These are phyloP conservation scores for Plotosus lineatus DNA, from an alignment of 2,113 vertebrate genomes.

Conservation along the genomic window DNA sequence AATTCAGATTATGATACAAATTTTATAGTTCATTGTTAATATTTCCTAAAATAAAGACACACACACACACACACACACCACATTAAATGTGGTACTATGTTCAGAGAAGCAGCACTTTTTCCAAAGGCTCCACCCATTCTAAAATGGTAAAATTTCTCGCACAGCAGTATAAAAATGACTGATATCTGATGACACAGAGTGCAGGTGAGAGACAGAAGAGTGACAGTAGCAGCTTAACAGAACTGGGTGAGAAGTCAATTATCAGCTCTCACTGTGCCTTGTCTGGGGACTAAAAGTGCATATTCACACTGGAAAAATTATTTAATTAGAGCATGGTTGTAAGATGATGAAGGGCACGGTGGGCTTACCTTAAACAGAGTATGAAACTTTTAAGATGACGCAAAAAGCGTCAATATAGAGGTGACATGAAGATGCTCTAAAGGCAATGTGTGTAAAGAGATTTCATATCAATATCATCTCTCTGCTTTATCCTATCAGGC, in stretches of 20 bases:
- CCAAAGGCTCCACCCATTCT: background rate
- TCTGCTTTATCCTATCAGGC: too few relatives aligned
- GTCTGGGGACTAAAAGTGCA: background rate
- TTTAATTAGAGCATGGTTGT: constrained; percentile 36
- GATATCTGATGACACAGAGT: background rate
- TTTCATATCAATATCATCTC: background rate
- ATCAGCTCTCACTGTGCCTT: constrained; percentile 40
- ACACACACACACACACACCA: background rate
- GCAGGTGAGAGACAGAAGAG: constrained; percentile 20
- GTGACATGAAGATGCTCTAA: background rate
- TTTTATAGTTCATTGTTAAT: background rate
- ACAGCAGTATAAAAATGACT: background rate
- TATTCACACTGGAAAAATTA: constrained; percentile 3
- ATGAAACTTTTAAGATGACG: background rate
- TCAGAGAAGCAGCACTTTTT: background rate
- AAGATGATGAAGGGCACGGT: background rate
- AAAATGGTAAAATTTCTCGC: constrained; percentile 12
- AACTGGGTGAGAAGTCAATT: constrained; percentile 51
- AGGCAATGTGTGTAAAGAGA: background rate
- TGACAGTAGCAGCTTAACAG: background rate
- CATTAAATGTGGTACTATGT: background rate
- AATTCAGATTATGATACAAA: too few relatives aligned
- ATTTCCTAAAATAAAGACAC: background rate
- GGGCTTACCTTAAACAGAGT: background rate
- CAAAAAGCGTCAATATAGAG: background rate